A percentile compares a stretch with the other conserved stretches of the same genome.
phyloP scores from a whole-genome alignment of 2,113 vertebrate species.

The Bubo blakistoni region DNA sequence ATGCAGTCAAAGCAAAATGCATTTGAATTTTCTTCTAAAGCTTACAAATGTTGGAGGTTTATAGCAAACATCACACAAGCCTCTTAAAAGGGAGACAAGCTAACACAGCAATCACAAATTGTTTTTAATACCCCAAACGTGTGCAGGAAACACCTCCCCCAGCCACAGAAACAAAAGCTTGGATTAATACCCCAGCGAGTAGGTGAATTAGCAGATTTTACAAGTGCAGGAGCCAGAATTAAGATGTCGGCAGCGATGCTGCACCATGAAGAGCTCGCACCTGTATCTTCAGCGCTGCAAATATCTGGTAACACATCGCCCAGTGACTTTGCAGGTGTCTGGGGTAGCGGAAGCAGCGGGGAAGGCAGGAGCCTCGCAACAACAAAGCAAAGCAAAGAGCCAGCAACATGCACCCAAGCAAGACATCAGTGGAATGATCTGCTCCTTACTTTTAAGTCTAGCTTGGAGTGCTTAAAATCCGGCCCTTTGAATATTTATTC shows the following conservation, averaged over 20 bases:
- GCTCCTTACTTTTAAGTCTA: background rate
- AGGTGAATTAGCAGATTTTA: background rate
- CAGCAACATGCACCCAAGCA: rapidly evolving
- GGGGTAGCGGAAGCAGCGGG: background rate
- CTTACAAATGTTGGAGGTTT: background rate
- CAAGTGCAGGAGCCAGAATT: background rate
- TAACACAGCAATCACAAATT: background rate
- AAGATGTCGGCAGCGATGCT: background rate
- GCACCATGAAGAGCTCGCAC: background rate
- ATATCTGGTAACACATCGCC: too few relatives aligned
- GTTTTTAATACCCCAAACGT: background rate
- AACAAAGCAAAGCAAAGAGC: background rate
- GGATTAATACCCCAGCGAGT: background rate
- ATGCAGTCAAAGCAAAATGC: background rate
- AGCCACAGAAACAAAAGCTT: background rate
- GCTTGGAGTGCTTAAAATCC: background rate
- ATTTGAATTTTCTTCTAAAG: background rate
- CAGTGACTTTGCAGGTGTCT: background rate
- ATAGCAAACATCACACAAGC: background rate
- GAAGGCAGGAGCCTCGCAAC: background rate
- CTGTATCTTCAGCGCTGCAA: rapidly evolving
- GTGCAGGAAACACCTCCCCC: background rate
- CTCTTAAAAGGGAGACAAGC: background rate
- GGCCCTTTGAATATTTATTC: background rate
- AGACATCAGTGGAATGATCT: rapidly evolving